Conservation (phyloP, 2,888 invertebrate species). For the Yponomeuta cagnagella region DNA sequence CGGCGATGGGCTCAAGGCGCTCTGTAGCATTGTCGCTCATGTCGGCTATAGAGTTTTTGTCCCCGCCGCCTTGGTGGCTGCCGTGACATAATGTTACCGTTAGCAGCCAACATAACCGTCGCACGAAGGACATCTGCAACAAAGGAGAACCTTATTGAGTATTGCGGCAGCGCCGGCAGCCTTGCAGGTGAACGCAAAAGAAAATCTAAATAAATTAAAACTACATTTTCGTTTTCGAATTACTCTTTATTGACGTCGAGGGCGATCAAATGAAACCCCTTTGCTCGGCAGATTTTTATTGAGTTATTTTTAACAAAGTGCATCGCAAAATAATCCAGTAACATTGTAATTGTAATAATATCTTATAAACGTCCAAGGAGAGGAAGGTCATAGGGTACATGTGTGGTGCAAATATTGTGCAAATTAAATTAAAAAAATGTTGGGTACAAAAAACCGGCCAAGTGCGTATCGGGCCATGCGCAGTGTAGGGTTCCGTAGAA, state of each 20-base stretch:
- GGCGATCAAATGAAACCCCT: slow-evolving; percentile 72
- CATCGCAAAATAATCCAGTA: slow-evolving; percentile 25
- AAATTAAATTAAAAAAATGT: background rate
- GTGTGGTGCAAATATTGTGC: background rate
- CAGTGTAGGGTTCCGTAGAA: too few species aligned
- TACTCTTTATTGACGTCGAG: slow-evolving; percentile 65
- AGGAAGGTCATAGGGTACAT: slow-evolving; percentile 12
- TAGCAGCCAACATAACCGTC: slow-evolving; percentile 46
- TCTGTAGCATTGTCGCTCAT: slow-evolving; percentile 48
- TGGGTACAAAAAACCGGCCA: background rate
- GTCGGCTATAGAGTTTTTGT: slow-evolving; percentile 56
- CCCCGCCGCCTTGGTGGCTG: slow-evolving; percentile 51
- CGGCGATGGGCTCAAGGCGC: slow-evolving; percentile 72
- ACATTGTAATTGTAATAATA: background rate
- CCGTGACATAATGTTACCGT: slow-evolving; percentile 42
- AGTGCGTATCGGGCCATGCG: too few species aligned
- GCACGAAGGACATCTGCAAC: slow-evolving; percentile 63
- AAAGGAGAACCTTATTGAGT: slow-evolving; percentile 49
- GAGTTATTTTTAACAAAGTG: slow-evolving; percentile 35
- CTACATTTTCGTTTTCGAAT: slow-evolving; percentile 60
- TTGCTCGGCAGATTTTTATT: slow-evolving; percentile 58
- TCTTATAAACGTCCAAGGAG: slow-evolving; percentile 14
- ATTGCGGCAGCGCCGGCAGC: slow-evolving; percentile 22
- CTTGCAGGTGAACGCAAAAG: slow-evolving; percentile 29
- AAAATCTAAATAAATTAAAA: slow-evolving; percentile 55